Evolutionary conservation across 2,888 invertebrate genomes (phyloP), one percentile per base, ranked within the genome.

Genomic region (Netelia virgata): DNA sequence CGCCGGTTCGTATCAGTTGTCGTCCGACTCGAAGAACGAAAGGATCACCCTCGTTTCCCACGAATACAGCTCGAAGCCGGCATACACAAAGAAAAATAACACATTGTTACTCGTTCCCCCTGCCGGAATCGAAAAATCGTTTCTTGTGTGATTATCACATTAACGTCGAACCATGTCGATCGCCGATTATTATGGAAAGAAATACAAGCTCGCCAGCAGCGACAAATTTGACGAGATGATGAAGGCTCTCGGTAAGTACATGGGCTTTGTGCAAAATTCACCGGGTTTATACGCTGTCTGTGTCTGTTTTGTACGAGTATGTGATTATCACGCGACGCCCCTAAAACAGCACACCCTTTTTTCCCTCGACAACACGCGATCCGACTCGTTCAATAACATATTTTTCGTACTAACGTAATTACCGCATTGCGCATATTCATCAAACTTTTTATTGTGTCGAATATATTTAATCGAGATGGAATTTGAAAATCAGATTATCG

Each of bases 171-270:
- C 59, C 68, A 87, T 86, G 86, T 77, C 88, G 86, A 16, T 87
- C 76, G 86, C 87, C 28, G 88, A 83, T 57, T 93, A 94, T 89
- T 89, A 94, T 11, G 97, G 97, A 93, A 97, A 96, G 94, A 96
- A 96, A 93, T 98, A 97, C 95, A 97, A 97, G 93, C 95, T 98
- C 94, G 94, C 94, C 85, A 95, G 95, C 83, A 96, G 97, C 90
- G 97, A 97, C 87, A 97, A 97, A 92, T 98, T 98, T 94, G 98
- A 98, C 90, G 97, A 97, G 82, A 97, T 97, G 95, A 97, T 98
- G 97, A 97, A 97, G 94, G 95, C 96, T 70, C 94, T 97, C 86
- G 97, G 97, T 97, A 92, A 97, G 97, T 87, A 80, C 57, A 59
- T 28, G 20, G 20, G 53, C 14, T 68, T 70, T 64, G 36, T 36